These are phyloP conservation scores for Odontomyia ornata DNA, from an alignment of 2,888 invertebrate genomes.

Conservation along the genomic window DNA sequence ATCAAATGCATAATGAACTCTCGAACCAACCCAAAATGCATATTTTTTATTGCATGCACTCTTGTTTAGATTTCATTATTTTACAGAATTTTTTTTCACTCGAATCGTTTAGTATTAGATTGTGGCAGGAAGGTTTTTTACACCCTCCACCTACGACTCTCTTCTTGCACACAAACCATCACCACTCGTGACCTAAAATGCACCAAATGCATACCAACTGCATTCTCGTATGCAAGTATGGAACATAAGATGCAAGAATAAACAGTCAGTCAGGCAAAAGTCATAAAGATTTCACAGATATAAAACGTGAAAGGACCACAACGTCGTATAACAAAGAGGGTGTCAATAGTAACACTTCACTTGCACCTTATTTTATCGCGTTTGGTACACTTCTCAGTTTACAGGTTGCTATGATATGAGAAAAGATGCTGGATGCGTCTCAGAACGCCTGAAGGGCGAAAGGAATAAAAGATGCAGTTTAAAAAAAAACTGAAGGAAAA, in stretches of 20 bases:
- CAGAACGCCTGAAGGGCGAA: neutral
- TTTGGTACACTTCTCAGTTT: neutral
- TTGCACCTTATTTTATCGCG: conserved; percentile 11
- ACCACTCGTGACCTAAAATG: neutral
- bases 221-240: neutral
- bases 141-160: neutral
- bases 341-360: conserved; percentile 36
- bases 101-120: neutral
- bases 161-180: too few species aligned
- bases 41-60: conserved; percentile 9
- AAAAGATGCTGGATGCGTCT: neutral
- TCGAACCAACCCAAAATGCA: neutral
- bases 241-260: conserved; percentile 23
- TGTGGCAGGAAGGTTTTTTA: conserved; percentile 3
- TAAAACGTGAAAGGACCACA: conserved; percentile 1
- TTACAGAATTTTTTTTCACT: neutral
- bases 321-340: conserved; percentile 17
- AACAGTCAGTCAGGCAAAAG: conserved; percentile 30
- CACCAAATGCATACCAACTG: neutral
- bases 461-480: neutral
- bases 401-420: conserved; percentile 12
- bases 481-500: neutral
- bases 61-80: conserved; percentile 20
- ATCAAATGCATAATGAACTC: neutral
- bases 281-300: conserved; percentile 36